A percentile compares a stretch with the other conserved stretches of the same genome.
phyloP scores from a whole-genome alignment of 2,113 vertebrate genomes.

The Ellobius talpinus region DNA sequence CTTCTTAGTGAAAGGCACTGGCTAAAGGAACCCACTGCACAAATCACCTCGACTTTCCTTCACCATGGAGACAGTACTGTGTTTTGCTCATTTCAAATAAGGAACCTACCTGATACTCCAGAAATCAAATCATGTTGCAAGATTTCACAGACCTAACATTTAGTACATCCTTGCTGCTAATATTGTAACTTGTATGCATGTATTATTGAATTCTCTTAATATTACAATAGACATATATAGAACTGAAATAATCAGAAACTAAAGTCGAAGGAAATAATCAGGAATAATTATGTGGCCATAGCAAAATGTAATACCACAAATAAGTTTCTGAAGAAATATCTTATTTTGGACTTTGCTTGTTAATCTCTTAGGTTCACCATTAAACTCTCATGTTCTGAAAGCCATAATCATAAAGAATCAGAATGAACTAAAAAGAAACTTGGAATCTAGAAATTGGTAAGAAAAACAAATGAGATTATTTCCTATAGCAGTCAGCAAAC shows the following conservation, averaged over 20 bases:
- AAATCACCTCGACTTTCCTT: neutral
- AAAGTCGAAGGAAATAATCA: conserved; percentile 13
- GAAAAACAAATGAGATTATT: neutral
- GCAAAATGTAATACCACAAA: neutral
- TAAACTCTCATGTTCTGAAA: conserved; percentile 31
- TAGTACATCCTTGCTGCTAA: neutral
- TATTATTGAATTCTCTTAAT: conserved; percentile 25
- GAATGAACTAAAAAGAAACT: conserved; percentile 29
- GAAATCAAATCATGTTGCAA: neutral
- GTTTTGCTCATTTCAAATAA: conserved; percentile 37
- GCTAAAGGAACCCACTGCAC: neutral
- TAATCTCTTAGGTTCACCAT: conserved; percentile 13
- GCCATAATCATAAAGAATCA: conserved; percentile 40
- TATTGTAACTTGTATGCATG: neutral
- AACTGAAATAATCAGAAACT: neutral
- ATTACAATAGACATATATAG: neutral
- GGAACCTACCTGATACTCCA: neutral
- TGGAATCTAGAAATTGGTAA: neutral
- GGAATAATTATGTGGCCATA: neutral
- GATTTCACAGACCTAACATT: conserved; percentile 19
- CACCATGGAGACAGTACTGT: neutral
- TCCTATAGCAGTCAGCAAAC: neutral
- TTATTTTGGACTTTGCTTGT: neutral
- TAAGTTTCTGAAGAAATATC: conserved; percentile 48
- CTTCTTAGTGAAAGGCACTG: neutral